These are phyloP conservation scores for Sander lucioperca DNA, from an alignment of 2,113 vertebrate species.

Conservation along the genomic window DNA sequence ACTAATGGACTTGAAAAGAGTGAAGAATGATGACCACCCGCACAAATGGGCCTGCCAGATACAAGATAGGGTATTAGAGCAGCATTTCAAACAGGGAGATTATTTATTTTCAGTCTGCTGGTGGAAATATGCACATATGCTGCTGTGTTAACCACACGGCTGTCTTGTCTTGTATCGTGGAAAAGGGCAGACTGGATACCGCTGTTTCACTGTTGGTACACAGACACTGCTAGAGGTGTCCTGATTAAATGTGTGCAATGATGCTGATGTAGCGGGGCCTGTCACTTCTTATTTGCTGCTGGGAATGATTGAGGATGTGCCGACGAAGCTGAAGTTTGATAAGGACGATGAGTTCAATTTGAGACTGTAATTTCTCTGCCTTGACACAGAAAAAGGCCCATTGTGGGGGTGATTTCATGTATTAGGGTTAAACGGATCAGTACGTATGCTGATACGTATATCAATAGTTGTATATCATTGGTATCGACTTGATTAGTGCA, in stretches of 20 bases:
- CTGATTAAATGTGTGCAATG: constrained; percentile 30
- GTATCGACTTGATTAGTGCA: neutral
- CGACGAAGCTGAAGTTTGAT: neutral
- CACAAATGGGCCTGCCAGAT: constrained; percentile 72
- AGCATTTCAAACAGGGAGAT: constrained; percentile 59
- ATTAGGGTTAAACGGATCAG: neutral
- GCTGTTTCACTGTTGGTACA: neutral
- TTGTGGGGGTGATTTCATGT: neutral
- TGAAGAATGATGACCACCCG: constrained; percentile 73
- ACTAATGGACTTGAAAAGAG: constrained; percentile 75
- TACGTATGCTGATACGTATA: no score
- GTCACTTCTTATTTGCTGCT: neutral
- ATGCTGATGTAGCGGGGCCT: neutral
- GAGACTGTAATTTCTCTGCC: neutral
- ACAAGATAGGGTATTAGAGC: constrained; percentile 69
- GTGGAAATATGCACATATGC: constrained; percentile 66
- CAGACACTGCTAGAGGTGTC: constrained; percentile 24
- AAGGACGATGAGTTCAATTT: neutral
- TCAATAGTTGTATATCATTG: neutral
- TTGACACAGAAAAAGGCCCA: neutral
- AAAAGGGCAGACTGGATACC: constrained; percentile 52
- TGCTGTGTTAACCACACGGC: constrained; percentile 53
- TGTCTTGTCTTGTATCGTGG: constrained; percentile 44
- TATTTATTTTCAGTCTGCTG: constrained; percentile 62
- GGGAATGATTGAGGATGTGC: neutral